Percentiles rank a stretch among this genome's conserved stretches.
These are phyloP conservation scores for Tribolium madens DNA, from an alignment of 1,140 invertebrate species.

Conservation along the genomic window DNA sequence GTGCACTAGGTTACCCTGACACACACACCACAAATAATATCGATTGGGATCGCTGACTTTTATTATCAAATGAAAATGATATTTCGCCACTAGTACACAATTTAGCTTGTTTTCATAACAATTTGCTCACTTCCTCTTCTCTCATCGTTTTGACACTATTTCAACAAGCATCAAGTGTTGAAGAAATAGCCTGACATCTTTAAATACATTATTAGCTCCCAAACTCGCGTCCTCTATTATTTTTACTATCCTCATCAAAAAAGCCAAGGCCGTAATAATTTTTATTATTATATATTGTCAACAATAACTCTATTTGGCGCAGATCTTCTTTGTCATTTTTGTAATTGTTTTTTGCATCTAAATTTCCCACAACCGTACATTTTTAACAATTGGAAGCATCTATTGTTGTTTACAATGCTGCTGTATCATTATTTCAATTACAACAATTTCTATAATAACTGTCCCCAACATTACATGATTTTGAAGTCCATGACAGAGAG, in stretches of 20 bases:
- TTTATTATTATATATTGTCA: constrained; percentile 21
- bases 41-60: neutral
- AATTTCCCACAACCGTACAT: constrained; percentile 22
- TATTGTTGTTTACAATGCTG: constrained; percentile 39
- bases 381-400: constrained; percentile 43
- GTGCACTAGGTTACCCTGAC: neutral
- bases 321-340: constrained; percentile 35
- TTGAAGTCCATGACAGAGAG: constrained; percentile 25
- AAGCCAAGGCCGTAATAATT: constrained; percentile 5
- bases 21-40: neutral
- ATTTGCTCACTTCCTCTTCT: constrained; percentile 23
- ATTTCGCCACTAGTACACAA: neutral
- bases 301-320: constrained; percentile 6
- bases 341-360: constrained; percentile 37
- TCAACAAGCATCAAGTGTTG: constrained; percentile 27
- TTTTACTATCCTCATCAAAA: neutral
- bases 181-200: neutral
- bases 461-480: constrained; percentile 33
- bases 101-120: neutral
- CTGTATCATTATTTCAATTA: constrained; percentile 46
- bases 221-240: neutral
- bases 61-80: too few species aligned
- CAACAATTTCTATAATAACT: constrained; percentile 43
- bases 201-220: neutral
- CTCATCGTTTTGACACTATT: constrained; percentile 20